Base-by-base conservation (phyloP, 2,113 vertebrate genomes). In the Myiopsitta monachus region DNA sequence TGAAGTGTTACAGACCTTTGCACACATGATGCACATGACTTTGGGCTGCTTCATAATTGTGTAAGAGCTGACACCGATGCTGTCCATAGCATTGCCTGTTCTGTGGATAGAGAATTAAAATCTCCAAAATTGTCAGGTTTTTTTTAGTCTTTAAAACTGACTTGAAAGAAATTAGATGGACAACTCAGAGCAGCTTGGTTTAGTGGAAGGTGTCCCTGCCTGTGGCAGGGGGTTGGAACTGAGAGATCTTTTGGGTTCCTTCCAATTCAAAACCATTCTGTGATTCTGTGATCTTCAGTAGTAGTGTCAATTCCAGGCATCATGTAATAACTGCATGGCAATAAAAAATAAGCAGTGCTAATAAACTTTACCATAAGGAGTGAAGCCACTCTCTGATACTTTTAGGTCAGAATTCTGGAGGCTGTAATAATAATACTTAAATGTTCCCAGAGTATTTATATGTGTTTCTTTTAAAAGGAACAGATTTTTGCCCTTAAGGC, bases 401-500 rank as follows among this genome's bases (percentile, higher is more conserved):
- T 92, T 59, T 36, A 81, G 93, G 61, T 88, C 76, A 47, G 73
- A 75, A 91, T 92, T 66, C 80, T 90, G 62, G 92, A 83, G 79
- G 92, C 87, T 79, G 11, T 52, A 92, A 91, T 95, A 96, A 97
- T 95, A 91, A 95, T 82, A 73, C 49, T 91, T 89, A 91, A 96
- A 75, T 91, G 95, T 80, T 96, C 77, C 83, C 61, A 66, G 59
- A 87, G 90, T 87, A 94, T 92, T 92, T 92, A 26, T 82, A 38
- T 46, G 31, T 70, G 78, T 67, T 91, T 55, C 63, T 82, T 77
- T 77, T 26, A 59, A 89, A 94, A 92, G 47, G 94, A 95, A 92
- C 91, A 93, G 86, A 94, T 94, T 96, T 96, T 93, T 95, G 70
- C 86, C 94, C 88, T 83, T 69, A 72, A 97, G 91, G 80, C 23